Evolutionary conservation across 2,888 invertebrate species (phyloP).

Genomic region (Phalera bucephala): DNA sequence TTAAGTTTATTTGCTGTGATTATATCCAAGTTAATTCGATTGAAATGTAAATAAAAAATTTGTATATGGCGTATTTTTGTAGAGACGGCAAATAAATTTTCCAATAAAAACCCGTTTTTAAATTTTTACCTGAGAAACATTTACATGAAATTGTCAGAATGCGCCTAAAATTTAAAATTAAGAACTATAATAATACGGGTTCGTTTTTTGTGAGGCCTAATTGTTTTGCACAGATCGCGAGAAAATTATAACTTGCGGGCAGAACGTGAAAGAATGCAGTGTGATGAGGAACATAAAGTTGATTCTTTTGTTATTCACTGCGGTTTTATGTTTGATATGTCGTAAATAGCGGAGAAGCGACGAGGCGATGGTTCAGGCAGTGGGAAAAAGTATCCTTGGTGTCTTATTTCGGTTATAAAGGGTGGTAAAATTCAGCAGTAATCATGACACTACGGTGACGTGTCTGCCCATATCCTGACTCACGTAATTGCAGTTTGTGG

Average conservation of each 20-base stretch:
- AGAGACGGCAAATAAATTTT: conserved; percentile 59
- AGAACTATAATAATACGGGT: conserved; percentile 23
- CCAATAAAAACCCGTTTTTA: conserved; percentile 29
- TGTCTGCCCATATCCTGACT: conserved; percentile 29
- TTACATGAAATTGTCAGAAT: conserved; percentile 31
- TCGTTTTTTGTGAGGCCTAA: conserved; percentile 54
- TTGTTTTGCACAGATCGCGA: conserved; percentile 44
- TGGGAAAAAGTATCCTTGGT: conserved; percentile 2
- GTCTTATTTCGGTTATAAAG: conserved; percentile 5
- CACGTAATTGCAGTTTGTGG: conserved; percentile 52
- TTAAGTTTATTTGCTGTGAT: conserved; percentile 44
- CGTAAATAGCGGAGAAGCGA: background rate
- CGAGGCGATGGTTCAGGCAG: conserved; percentile 16
- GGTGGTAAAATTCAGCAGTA: conserved; percentile 46
- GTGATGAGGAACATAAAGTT: conserved; percentile 1
- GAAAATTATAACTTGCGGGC: conserved; percentile 63
- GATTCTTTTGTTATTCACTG: conserved; percentile 18
- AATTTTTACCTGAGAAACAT: conserved; percentile 12
- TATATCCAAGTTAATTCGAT: conserved; percentile 24
- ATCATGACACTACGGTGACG: conserved; percentile 57
- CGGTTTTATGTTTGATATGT: conserved; percentile 5
- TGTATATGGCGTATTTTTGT: conserved; percentile 63
- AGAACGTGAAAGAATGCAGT: conserved; percentile 30
- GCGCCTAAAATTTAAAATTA: conserved; percentile 32
- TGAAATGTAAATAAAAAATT: conserved; percentile 31